Evolutionary conservation across 2,113 vertebrate genomes (phyloP).

Genomic region (Syrrhaptes paradoxus): DNA sequence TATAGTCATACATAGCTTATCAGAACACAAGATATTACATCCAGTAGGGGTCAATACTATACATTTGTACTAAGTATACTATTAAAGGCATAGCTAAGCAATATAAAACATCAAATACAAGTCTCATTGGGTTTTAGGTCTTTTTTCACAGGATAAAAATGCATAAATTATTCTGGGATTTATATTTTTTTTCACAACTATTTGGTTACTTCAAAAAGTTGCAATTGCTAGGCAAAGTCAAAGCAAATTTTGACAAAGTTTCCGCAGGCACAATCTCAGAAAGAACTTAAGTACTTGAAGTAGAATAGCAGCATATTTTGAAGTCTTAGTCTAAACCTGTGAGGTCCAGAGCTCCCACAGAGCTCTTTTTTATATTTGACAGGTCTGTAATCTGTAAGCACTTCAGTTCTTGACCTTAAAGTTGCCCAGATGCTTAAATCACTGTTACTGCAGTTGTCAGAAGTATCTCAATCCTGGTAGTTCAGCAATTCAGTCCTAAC

Average conservation of each 20-base stretch:
- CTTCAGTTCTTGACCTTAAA: constrained; percentile 57
- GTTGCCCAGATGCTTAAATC: constrained; percentile 55
- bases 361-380: constrained; percentile 44
- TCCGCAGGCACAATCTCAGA: not conserved
- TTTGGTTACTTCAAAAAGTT: not conserved
- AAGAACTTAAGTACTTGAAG: constrained; percentile 14
- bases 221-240: not conserved
- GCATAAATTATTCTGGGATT: not conserved
- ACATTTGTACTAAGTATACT: not conserved
- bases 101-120: not conserved
- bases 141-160: not conserved
- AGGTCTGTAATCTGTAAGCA: constrained; percentile 58
- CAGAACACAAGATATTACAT: not conserved
- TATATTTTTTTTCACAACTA: not conserved
- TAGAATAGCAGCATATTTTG: constrained; percentile 29
- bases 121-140: not conserved
- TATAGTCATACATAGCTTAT: not conserved
- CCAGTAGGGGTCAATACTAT: not conserved
- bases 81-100: not conserved
- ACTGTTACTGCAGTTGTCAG: constrained; percentile 20
- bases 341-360: constrained; percentile 13
- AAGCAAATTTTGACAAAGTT: not conserved
- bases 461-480: constrained; percentile 45
- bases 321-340: constrained; percentile 48
- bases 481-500: constrained; percentile 39